Evolutionary conservation across 2,888 invertebrate species (phyloP).

Genomic region (Oligia strigilis): DNA sequence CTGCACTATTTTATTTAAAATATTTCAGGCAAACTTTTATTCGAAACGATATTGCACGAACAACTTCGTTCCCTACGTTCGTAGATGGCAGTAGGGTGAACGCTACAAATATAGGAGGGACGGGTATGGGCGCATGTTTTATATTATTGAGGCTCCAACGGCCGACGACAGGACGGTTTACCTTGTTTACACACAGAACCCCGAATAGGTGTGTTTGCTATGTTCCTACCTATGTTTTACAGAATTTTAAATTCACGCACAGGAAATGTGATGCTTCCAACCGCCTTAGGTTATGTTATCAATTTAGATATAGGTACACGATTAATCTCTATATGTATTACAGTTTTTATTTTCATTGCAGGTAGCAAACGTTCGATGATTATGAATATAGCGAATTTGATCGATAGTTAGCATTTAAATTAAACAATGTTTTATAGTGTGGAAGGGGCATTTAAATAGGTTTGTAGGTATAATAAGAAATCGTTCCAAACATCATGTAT

Average conservation of each 20-base stretch:
- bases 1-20: slow-evolving; percentile 64
- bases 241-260: slow-evolving; percentile 44
- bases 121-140: slow-evolving; percentile 83
- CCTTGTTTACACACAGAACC: slow-evolving; percentile 82
- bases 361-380: slow-evolving; percentile 36
- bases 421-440: slow-evolving; percentile 13
- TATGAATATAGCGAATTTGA: slow-evolving; percentile 39
- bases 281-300: slow-evolving; percentile 36
- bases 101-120: slow-evolving; percentile 79
- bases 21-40: slow-evolving; percentile 64
- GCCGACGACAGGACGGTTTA: slow-evolving; percentile 75
- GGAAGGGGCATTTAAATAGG: slow-evolving; percentile 4
- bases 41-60: slow-evolving; percentile 57
- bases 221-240: slow-evolving; percentile 35
- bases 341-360: slow-evolving; percentile 49
- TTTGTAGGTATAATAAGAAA: background rate
- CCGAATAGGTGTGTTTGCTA: slow-evolving; percentile 49
- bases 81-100: slow-evolving; percentile 76
- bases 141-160: slow-evolving; percentile 87
- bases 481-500: background rate
- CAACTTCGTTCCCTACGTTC: slow-evolving; percentile 62
- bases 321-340: slow-evolving; percentile 39
- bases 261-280: slow-evolving; percentile 17
- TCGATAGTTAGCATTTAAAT: slow-evolving; percentile 27
- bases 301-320: slow-evolving; percentile 39